Conservation (phyloP, 2,113 vertebrate species). For the Falco punctatus region DNA sequence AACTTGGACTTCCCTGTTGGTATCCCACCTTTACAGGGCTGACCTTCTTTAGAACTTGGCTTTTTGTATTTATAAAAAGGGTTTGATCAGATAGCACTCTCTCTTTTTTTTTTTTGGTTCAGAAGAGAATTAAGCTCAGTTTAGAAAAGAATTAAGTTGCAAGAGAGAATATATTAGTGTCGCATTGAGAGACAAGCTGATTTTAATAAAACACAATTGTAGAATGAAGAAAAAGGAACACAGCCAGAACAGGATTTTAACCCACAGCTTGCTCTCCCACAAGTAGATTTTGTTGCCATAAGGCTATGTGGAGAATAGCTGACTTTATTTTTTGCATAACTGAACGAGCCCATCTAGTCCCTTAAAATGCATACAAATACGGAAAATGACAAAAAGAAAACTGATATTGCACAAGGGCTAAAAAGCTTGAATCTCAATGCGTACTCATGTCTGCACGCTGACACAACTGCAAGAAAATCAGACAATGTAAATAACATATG, state of each 20-base stretch:
- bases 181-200: constrained; percentile 36
- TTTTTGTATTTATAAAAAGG: constrained; percentile 44
- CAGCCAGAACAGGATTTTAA: constrained; percentile 49
- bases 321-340: constrained; percentile 12
- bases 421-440: neutral
- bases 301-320: neutral
- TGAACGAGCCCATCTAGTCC: constrained; percentile 1
- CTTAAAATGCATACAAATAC: constrained; percentile 39
- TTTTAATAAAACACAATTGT: constrained; percentile 60
- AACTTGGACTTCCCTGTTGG: constrained; percentile 45
- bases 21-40: constrained; percentile 61
- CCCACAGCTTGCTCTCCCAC: constrained; percentile 20
- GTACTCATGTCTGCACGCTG: neutral
- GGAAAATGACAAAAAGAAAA: constrained; percentile 48
- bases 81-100: constrained; percentile 63
- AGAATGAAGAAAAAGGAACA: constrained; percentile 39
- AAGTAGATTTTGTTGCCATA: constrained; percentile 28
- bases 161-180: constrained; percentile 51
- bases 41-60: constrained; percentile 44
- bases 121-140: constrained; percentile 9
- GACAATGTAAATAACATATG: constrained; percentile 67
- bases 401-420: constrained; percentile 40
- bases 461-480: constrained; percentile 55
- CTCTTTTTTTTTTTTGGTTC: neutral
- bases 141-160: constrained; percentile 53